phyloP scores from a whole-genome alignment of 2,113 vertebrate species.

The Brachyistius frenatus region DNA sequence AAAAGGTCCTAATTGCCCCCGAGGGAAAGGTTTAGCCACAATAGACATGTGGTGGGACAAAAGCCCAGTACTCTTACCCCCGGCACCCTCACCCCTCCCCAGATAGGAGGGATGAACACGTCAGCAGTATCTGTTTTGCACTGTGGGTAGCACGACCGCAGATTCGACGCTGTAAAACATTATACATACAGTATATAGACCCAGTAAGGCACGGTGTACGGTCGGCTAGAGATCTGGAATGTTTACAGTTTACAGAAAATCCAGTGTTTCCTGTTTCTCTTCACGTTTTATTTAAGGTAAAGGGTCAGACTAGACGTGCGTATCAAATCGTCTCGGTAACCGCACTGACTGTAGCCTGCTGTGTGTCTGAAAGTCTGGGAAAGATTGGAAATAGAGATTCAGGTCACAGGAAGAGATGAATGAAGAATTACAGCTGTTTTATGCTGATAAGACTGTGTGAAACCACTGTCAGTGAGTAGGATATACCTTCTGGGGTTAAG shows the following conservation, averaged over 20 bases:
- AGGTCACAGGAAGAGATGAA: slow-evolving; percentile 59
- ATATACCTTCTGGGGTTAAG: slow-evolving; percentile 16
- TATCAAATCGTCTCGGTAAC: slow-evolving; percentile 70
- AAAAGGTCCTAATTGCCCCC: slow-evolving; percentile 94
- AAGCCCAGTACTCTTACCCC: slow-evolving; percentile 89
- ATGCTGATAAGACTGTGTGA: slow-evolving; percentile 49
- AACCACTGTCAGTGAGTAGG: slow-evolving; percentile 39
- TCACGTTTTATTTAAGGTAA: slow-evolving; percentile 75
- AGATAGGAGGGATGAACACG: slow-evolving; percentile 89
- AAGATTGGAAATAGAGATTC: slow-evolving; percentile 70
- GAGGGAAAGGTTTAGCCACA: slow-evolving; percentile 91
- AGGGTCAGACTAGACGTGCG: slow-evolving; percentile 65
- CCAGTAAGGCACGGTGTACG: slow-evolving; percentile 64
- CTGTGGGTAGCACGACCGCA: slow-evolving; percentile 71
- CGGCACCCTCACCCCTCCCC: slow-evolving; percentile 88
- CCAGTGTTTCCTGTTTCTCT: slow-evolving; percentile 79
- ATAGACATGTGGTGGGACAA: slow-evolving; percentile 96
- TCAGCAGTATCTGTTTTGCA: slow-evolving; percentile 84
- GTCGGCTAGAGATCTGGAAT: slow-evolving; percentile 76
- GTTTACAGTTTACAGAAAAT: slow-evolving; percentile 82
- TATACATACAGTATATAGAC: slow-evolving; percentile 78
- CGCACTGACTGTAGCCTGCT: slow-evolving; percentile 54
- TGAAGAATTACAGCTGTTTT: slow-evolving; percentile 61
- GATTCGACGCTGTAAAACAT: slow-evolving; percentile 79
- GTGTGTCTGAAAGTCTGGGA: slow-evolving; percentile 60